Conservation (phyloP, 2,113 vertebrate species). For the Tupaia tana region DNA sequence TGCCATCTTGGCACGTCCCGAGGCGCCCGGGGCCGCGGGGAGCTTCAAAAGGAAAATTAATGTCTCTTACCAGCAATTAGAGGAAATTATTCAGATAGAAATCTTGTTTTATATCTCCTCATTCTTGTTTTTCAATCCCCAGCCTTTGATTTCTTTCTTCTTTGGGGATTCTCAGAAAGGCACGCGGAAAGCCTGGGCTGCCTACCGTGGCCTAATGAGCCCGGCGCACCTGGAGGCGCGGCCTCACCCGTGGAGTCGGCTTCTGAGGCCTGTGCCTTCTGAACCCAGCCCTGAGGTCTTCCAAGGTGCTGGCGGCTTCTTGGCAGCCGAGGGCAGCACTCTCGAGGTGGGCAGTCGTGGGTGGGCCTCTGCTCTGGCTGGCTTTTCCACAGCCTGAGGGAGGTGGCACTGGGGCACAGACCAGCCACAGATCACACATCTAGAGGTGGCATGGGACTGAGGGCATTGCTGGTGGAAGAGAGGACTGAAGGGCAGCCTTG, state of each 20-base stretch:
- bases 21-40: conserved; percentile 86
- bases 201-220: conserved; percentile 84
- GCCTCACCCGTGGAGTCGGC: conserved; percentile 68
- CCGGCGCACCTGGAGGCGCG: conserved; percentile 84
- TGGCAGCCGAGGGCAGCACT: not conserved
- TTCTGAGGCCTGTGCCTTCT: conserved; percentile 72
- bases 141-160: conserved; percentile 88
- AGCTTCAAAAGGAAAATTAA: conserved; percentile 91
- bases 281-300: conserved; percentile 78
- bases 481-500: fast-evolving
- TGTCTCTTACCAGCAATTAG: conserved; percentile 91
- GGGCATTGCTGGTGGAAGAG: not conserved
- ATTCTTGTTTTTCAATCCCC: conserved; percentile 89
- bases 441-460: not conserved
- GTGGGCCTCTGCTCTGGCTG: conserved; percentile 76
- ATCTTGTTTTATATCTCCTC: conserved; percentile 90
- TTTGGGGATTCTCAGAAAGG: conserved; percentile 85
- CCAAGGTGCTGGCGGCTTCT: conserved; percentile 13
- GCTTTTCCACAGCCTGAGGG: conserved; percentile 69
- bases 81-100: conserved; percentile 91
- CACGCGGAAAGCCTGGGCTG: conserved; percentile 83
- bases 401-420: not conserved
- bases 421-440: not conserved
- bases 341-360: conserved; percentile 44
- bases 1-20: conserved; percentile 88